A percentile compares a stretch with the other conserved stretches of the same genome.
Evolutionary conservation across 2,888 invertebrate genomes (phyloP).

Genomic region (Euproctis similis): DNA sequence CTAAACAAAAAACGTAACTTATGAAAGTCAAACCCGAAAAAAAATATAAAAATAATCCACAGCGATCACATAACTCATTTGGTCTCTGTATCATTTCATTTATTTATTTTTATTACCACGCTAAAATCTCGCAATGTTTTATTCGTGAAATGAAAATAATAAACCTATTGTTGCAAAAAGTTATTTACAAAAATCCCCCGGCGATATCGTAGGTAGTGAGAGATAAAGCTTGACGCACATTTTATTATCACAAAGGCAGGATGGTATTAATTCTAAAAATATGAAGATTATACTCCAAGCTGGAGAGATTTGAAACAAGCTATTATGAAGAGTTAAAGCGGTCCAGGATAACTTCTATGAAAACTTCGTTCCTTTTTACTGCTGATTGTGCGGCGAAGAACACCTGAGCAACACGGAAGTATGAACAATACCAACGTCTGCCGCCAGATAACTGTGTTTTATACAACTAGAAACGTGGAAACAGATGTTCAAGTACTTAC

Average conservation of each 20-base stretch:
- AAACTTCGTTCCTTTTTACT: slow-evolving; percentile 60
- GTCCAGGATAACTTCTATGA: slow-evolving; percentile 38
- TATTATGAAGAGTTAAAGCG: slow-evolving; percentile 36
- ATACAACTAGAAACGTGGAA: slow-evolving; percentile 10
- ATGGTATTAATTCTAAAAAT: slow-evolving; percentile 16
- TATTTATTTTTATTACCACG: slow-evolving; percentile 1
- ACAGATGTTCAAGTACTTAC: slow-evolving; percentile 10
- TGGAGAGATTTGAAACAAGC: slow-evolving; percentile 26
- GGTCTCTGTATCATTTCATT: too few species aligned
- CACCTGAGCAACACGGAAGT: slow-evolving; percentile 49
- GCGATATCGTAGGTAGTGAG: not conserved
- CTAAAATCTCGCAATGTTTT: slow-evolving; percentile 1
- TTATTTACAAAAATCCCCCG: not conserved
- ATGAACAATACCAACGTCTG: slow-evolving; percentile 32
- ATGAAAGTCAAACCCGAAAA: too few species aligned
- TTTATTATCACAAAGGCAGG: slow-evolving; percentile 11
- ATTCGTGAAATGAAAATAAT: slow-evolving; percentile 9
- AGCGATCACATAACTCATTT: slow-evolving; percentile 1
- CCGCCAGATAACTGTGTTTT: slow-evolving; percentile 17
- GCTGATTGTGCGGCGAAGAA: slow-evolving; percentile 58
- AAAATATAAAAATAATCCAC: too few species aligned
- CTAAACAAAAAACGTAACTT: too few species aligned
- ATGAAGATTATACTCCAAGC: slow-evolving; percentile 14
- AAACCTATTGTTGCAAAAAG: slow-evolving; percentile 7
- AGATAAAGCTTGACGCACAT: slow-evolving; percentile 13